Percentiles rank a stretch among this genome's conserved stretches.
phyloP scores from a whole-genome alignment of 2,797 vertebrate species.

The Ibycter americanus region DNA sequence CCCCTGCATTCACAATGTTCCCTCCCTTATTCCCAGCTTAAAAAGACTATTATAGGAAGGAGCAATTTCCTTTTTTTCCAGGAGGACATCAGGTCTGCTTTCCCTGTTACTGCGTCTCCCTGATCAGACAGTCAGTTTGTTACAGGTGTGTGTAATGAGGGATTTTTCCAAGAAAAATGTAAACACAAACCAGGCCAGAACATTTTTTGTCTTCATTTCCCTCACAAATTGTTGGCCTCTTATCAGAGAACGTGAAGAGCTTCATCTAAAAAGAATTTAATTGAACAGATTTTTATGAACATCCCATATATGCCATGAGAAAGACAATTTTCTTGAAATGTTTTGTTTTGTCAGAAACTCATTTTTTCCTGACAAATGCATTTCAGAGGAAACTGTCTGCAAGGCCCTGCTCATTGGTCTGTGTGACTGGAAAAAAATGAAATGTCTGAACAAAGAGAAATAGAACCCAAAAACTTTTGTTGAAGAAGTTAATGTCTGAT shows the following conservation, averaged over 20 bases:
- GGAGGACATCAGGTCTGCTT: neutral
- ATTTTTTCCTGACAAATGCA: neutral
- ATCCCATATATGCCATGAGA: neutral
- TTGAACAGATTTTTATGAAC: neutral
- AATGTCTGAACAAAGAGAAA: neutral
- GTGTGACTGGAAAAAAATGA: neutral
- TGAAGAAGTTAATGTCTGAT: neutral
- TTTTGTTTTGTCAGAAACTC: slow-evolving; percentile 6
- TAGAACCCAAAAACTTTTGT: neutral
- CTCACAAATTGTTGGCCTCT: neutral
- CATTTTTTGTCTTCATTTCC: neutral
- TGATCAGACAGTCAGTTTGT: neutral
- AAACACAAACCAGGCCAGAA: neutral
- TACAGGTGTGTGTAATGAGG: neutral
- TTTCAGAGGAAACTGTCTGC: neutral
- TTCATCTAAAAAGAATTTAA: neutral
- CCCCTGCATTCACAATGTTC: neutral
- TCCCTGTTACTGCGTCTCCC: neutral
- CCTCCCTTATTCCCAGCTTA: neutral
- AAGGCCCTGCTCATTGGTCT: neutral
- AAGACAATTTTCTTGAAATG: neutral
- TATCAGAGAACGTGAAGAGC: neutral
- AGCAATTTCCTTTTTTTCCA: neutral
- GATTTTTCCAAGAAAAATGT: neutral
- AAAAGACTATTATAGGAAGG: neutral